Base-by-base conservation (phyloP, 92 coral and sea anemone genomes). In the Galaxea fascicularis region DNA sequence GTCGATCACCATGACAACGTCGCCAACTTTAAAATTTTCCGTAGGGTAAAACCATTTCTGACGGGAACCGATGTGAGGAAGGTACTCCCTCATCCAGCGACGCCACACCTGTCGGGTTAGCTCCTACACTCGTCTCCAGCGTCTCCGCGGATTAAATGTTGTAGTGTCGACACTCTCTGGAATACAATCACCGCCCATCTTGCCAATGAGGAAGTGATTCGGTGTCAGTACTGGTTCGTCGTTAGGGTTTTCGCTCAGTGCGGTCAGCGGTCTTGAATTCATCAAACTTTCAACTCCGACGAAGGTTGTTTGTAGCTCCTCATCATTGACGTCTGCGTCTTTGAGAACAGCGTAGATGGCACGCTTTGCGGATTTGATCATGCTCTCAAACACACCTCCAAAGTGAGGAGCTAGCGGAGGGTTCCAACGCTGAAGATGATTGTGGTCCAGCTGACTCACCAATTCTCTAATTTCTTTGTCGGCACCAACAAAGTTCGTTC, bases 391-490 rank as follows among this genome's bases (percentile, higher is more conserved):
- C 15, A 87, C 94, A 28, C 94, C 89, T 15, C 89, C 89, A 78
- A 91, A 91, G 68, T 88, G 92, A 27, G 92, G 94, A 4, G 77
- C 89, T 12, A 22, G n/a, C 10, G 92, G 92, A 24, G 92, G 92
- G 28, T 92, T 89, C 77, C 89, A 89, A 69, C 77, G 74, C 60
- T 49, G 29, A 64, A 89, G 82, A 65, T 72, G 85, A 31, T 76
- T 83, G 27, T 47, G 27, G 17, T 91, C 92, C 30, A 91, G 73
- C 67, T 80, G 87, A 35, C 85, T 60, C 46, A 92, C 79, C 28
- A 92, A 71, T 51, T 89, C 81, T 5, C 74, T 71, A 4, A 86
- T 76, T 56, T 92, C 88, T 46, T 83, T 73, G 7, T 89, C 91
- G 8, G 93, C 95, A 14, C 93, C 89, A 25, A 81, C 87, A 57